Evolutionary conservation across 2,888 invertebrate species (phyloP).

Genomic region (Eumerus sabulonum): DNA sequence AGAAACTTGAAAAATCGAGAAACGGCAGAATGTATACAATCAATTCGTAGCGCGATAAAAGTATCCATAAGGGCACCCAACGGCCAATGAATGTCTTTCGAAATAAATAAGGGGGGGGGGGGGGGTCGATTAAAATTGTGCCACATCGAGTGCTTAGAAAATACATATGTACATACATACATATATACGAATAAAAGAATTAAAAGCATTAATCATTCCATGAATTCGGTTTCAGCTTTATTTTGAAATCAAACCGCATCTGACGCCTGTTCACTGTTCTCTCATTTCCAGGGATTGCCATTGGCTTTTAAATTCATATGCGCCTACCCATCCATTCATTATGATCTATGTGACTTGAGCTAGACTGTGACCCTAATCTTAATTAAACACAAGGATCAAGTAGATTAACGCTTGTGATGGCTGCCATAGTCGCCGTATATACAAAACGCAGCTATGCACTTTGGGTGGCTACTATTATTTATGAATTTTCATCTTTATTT

Average conservation of each 20-base stretch:
- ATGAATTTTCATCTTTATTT: slow-evolving; percentile 39
- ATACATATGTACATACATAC: too few relatives aligned
- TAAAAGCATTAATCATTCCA: slow-evolving; percentile 57
- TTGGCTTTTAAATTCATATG: neutral
- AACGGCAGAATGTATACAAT: slow-evolving; percentile 3
- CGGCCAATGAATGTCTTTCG: slow-evolving; percentile 36
- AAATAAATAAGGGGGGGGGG: slow-evolving; percentile 40
- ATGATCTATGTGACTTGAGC: slow-evolving; percentile 62
- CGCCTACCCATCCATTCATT: slow-evolving; percentile 7
- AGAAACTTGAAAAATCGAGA: slow-evolving; percentile 8
- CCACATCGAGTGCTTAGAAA: slow-evolving; percentile 53
- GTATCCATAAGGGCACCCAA: slow-evolving; percentile 21
- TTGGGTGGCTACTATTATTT: slow-evolving; percentile 58
- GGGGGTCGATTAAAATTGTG: slow-evolving; percentile 35
- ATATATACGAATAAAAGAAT: slow-evolving; percentile 16
- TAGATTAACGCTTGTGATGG: slow-evolving; percentile 41
- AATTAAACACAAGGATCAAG: slow-evolving; percentile 65
- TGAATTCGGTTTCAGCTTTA: slow-evolving; percentile 17
- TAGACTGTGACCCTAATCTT: slow-evolving; percentile 63
- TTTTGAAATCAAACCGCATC: slow-evolving; percentile 46
- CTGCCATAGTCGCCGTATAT: too few relatives aligned
- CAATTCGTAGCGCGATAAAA: slow-evolving; percentile 39
- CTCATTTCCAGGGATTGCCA: neutral
- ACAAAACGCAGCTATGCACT: neutral
- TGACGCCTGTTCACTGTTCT: slow-evolving; percentile 12